Evolutionary conservation across 2,888 invertebrate species (phyloP).

Genomic region (Hyles lineata): DNA sequence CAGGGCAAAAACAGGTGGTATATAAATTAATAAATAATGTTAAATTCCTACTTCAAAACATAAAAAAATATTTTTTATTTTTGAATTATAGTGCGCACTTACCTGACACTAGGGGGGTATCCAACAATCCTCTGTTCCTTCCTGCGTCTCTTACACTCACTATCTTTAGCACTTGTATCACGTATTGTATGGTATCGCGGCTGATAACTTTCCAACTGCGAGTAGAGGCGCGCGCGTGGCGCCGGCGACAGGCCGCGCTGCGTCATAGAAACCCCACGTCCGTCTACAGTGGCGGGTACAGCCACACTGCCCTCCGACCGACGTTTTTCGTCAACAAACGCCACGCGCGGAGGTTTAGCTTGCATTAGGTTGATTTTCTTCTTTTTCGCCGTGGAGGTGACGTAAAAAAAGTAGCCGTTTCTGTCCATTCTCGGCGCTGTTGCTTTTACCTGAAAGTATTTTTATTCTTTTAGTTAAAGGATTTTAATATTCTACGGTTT

Average conservation of each 20-base stretch:
- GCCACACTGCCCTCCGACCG: conserved; percentile 75
- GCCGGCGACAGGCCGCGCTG: conserved; percentile 68
- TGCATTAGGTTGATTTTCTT: conserved; percentile 83
- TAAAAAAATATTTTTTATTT: too few species aligned
- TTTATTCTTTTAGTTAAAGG: background rate
- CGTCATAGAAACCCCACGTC: conserved; percentile 69
- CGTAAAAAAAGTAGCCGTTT: conserved; percentile 81
- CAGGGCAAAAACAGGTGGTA: too few species aligned
- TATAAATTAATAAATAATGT: too few species aligned
- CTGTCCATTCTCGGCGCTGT: conserved; percentile 80
- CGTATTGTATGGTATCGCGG: conserved; percentile 81
- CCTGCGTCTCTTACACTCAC: conserved; percentile 72
- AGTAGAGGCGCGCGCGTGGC: conserved; percentile 76
- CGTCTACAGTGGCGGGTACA: conserved; percentile 61
- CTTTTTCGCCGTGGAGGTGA: conserved; percentile 80
- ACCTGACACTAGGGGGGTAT: conserved; percentile 67
- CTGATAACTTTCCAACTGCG: conserved; percentile 83
- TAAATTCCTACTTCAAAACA: too few species aligned
- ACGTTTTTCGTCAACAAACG: conserved; percentile 75
- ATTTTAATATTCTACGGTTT: background rate
- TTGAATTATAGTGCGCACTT: conserved; percentile 41
- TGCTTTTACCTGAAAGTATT: conserved; percentile 71
- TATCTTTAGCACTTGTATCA: conserved; percentile 78
- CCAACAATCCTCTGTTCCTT: conserved; percentile 69
- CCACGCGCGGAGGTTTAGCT: conserved; percentile 76